Evolutionary conservation across 2,797 vertebrate genomes (phyloP), one percentile per base, ranked within the genome.

Genomic region (Triplophysa bombifrons): DNA sequence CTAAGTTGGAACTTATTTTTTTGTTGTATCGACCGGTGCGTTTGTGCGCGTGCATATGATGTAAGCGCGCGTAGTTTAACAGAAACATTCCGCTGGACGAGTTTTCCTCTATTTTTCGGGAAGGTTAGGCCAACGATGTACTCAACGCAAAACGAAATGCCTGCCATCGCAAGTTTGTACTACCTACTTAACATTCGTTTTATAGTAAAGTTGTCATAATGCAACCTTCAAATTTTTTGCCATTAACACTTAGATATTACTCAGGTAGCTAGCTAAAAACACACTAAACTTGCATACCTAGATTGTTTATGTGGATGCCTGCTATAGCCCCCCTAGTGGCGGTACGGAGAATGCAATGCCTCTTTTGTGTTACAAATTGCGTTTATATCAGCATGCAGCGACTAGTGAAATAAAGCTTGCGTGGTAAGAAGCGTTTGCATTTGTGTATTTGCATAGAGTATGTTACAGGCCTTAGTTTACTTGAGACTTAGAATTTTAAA

Each of bases 11-110:
- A 64, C 41, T 76, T 30, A 65, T 58, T 78, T 66, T 66, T 66
- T 76, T 79, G 76, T 77, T 48, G 66, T 80, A 68, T 81, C 70
- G 53, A 56, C 67, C 50, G 68, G 9, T 61, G 68, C 53, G 25
- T 81, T 44, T 72, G n/a, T 68, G 60, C 25, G 48, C 17, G 34
- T 66, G 9, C 30, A 30, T 68, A 46, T 4, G 41, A 14, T 78
- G 41, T 70, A 22, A 66, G 61, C 51, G 55, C 72, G 34, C 30
- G 74, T 83, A 71, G 65, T 82, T 30, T 71, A 67, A 61, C 74
- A 34, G 67, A 74, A 76, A 64, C 25, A 25, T 53, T 72, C 51
- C 19, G 51, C 72, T 51, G 46, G 17, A 58, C 64, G 70, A 41
- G 66, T 79, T 17, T 17, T 10, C 34, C 50, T 17, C 44, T 63